Conservation (phyloP, 2,797 vertebrate genomes). For the Alectoris magna region DNA sequence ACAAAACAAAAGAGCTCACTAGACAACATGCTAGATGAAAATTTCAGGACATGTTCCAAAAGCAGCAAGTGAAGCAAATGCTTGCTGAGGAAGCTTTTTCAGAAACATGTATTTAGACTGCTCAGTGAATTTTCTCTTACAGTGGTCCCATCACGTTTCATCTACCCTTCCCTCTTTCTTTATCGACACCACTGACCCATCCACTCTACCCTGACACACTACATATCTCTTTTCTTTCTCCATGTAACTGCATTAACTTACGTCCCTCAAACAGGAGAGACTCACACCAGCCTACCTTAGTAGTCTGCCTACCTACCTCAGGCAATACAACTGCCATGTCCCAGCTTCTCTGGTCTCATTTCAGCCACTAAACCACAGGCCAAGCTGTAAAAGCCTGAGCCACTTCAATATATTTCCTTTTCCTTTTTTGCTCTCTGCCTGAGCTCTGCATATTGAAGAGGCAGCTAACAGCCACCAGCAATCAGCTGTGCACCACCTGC, state of each 20-base stretch:
- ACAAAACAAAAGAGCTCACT: neutral
- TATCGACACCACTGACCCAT: neutral
- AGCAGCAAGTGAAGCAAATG: neutral
- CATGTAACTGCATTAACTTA: neutral
- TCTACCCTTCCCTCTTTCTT: neutral
- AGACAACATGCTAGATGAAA: neutral
- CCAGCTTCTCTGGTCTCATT: neutral
- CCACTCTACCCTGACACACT: neutral
- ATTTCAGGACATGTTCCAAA: neutral
- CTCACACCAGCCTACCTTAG: neutral
- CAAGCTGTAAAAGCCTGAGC: slow-evolving; percentile 1
- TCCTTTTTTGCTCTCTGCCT: neutral
- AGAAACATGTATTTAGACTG: neutral
- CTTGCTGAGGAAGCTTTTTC: neutral
- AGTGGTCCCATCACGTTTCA: neutral
- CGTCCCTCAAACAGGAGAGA: neutral
- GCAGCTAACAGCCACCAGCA: slow-evolving; percentile 20
- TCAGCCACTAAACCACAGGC: neutral
- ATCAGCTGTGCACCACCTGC: slow-evolving; percentile 59
- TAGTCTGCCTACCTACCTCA: neutral
- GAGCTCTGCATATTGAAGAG: neutral
- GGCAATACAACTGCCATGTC: neutral
- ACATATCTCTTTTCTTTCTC: neutral
- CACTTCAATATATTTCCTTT: neutral
- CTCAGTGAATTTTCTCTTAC: neutral